These are phyloP conservation scores for Bujurquina vittata DNA, from an alignment of 2,113 vertebrate genomes.

Conservation along the genomic window DNA sequence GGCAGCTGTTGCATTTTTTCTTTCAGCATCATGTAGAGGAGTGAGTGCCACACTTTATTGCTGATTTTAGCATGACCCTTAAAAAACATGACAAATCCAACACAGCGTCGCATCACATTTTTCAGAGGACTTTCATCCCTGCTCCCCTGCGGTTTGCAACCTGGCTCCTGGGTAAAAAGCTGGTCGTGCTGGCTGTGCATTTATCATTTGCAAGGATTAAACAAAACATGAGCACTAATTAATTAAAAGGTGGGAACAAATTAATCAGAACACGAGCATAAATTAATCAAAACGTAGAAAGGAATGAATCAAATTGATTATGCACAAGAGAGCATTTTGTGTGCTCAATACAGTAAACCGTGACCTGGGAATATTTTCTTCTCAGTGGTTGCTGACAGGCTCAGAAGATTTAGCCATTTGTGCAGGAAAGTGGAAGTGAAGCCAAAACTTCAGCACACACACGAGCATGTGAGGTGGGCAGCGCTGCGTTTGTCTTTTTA, in stretches of 20 bases:
- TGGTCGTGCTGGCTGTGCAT: background rate
- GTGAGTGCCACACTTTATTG: background rate
- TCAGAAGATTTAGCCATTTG: background rate
- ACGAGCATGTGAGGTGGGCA: background rate
- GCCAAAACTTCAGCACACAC: background rate
- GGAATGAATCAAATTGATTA: background rate
- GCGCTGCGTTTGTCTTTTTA: background rate
- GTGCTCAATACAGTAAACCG: background rate
- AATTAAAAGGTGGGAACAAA: background rate
- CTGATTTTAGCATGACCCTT: background rate
- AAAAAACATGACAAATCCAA: background rate
- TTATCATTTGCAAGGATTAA: slow-evolving; percentile 4
- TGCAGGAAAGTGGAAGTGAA: background rate
- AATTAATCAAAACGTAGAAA: background rate
- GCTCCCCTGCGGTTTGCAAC: background rate
- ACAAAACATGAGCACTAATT: slow-evolving; percentile 6
- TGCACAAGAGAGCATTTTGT: background rate
- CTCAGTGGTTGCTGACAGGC: background rate
- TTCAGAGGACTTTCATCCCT: background rate
- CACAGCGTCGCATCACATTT: background rate
- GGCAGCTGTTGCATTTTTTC: background rate
- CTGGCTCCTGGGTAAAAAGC: background rate
- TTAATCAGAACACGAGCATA: background rate
- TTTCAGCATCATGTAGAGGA: background rate
- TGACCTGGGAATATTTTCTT: background rate